These are phyloP conservation scores for Piaya cayana DNA, from an alignment of 2,113 vertebrate genomes.

Conservation along the genomic window DNA sequence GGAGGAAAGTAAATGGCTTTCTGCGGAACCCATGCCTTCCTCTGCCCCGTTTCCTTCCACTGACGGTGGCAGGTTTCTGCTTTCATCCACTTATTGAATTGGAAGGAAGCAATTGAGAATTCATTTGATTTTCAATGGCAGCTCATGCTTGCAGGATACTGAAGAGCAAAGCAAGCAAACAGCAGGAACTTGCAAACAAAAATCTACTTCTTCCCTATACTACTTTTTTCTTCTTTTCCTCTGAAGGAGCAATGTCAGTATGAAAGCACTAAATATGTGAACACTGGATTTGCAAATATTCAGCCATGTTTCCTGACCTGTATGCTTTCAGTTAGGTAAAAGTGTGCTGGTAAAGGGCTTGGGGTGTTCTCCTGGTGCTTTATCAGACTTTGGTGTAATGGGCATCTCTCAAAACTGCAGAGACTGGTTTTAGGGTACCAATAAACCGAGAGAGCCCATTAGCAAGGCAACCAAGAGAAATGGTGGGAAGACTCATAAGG, in stretches of 20 bases:
- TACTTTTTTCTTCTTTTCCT: neutral
- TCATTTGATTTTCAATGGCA: slow-evolving; percentile 66
- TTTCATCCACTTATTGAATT: slow-evolving; percentile 60
- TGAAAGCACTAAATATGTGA: fast-evolving
- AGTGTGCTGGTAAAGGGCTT: neutral
- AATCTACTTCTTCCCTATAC: neutral
- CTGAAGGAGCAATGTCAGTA: fast-evolving
- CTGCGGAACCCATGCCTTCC: neutral
- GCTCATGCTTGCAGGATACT: slow-evolving; percentile 13
- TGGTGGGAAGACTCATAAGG: fast-evolving
- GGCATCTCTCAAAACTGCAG: neutral
- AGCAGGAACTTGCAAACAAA: slow-evolving; percentile 1
- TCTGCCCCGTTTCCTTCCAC: slow-evolving; percentile 22
- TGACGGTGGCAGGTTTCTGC: neutral
- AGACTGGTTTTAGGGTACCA: fast-evolving
- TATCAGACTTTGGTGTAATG: fast-evolving
- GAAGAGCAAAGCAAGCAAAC: neutral
- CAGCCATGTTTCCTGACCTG: neutral
- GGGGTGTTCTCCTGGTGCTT: neutral
- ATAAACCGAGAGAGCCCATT: fast-evolving
- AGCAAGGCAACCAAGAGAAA: neutral
- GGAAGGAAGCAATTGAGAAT: slow-evolving; percentile 65
- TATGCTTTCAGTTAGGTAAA: neutral
- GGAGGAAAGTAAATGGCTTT: neutral
- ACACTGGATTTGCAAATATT: fast-evolving